Evolutionary conservation across 2,797 vertebrate genomes (phyloP).

Genomic region (Catamblyrhynchus diadema): DNA sequence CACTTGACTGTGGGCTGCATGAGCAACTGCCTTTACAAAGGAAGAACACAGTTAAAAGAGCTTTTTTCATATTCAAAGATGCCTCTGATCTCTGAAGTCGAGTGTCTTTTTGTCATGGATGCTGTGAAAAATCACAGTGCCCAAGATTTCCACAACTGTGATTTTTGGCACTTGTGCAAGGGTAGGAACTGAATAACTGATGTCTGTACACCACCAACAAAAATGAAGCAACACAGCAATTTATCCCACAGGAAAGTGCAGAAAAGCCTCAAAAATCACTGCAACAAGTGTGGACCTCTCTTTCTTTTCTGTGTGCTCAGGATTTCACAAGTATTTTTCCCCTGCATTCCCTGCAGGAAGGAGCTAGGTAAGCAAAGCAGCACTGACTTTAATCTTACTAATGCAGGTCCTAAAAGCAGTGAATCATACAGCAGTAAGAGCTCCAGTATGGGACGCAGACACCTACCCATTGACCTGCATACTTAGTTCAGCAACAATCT

Average conservation of each 20-base stretch:
- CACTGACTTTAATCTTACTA: not conserved
- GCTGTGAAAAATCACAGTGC: not conserved
- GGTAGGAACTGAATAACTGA: not conserved
- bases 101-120: not conserved
- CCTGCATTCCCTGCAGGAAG: not conserved
- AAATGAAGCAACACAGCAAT: not conserved
- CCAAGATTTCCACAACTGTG: constrained; percentile 10
- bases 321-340: not conserved
- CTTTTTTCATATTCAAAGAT: not conserved
- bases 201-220: not conserved
- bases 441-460: not conserved
- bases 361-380: not conserved
- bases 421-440: not conserved
- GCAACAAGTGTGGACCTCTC: not conserved
- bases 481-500: not conserved
- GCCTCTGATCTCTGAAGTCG: constrained; percentile 16
- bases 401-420: not conserved
- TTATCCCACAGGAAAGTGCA: not conserved
- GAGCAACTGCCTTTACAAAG: not conserved
- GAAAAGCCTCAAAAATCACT: not conserved
- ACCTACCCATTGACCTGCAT: constrained; percentile 6
- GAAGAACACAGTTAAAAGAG: not conserved
- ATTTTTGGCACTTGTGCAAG: constrained; percentile 9
- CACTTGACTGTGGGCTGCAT: not conserved
- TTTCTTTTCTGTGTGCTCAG: not conserved